Base-by-base conservation (phyloP, 2,113 vertebrate genomes). In the Mus spicilegus region DNA sequence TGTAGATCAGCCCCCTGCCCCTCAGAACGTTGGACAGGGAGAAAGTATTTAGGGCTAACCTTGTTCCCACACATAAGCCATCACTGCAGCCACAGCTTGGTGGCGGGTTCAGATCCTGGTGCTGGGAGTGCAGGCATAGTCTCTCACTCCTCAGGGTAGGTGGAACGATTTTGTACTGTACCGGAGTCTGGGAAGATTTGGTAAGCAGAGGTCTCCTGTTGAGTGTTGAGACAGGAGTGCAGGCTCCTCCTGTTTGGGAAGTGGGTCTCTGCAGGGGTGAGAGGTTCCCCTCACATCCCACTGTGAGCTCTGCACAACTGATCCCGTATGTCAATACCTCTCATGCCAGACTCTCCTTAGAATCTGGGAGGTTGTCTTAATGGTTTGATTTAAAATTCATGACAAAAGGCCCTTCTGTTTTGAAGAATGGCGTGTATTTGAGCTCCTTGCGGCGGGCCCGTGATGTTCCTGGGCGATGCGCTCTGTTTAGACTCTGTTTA, bases 221-320 rank as follows among this genome's bases (percentile, higher is more conserved):
- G n/a, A 54, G 89, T 51, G 36, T 19, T 0, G 10, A 36, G 91
- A 96, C 72, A 78, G 88, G 46, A 61, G 12, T 87, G 96, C 92
- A 63, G 54, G 9, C 10, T 22, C 92, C 70, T 36, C 87, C 87
- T 86, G 54, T 97, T 96, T 94, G 89, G 94, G 95, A 90, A 91
- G 84, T 54, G 67, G 80, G 42, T 67, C 78, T 96, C 87, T 95
- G 63, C 8, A 20, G 67, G 88, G 19, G 28, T 95, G 70, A 33
- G 16, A 92, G 95, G 63, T 77, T 75, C 67, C 93, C 94, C 69
- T 69, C 84, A 54, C 33, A 86, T 88, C 87, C 76, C 70, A 3
- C 77, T 13, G 6, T 49, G 63, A 16, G 39, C 89, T 42, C 3
- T 88, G 39, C 33, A 69, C 42, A 73, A 36, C 86, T 92, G n/a